phyloP scores from a whole-genome alignment of 2,888 invertebrate species.

The Leucozona laternaria region DNA sequence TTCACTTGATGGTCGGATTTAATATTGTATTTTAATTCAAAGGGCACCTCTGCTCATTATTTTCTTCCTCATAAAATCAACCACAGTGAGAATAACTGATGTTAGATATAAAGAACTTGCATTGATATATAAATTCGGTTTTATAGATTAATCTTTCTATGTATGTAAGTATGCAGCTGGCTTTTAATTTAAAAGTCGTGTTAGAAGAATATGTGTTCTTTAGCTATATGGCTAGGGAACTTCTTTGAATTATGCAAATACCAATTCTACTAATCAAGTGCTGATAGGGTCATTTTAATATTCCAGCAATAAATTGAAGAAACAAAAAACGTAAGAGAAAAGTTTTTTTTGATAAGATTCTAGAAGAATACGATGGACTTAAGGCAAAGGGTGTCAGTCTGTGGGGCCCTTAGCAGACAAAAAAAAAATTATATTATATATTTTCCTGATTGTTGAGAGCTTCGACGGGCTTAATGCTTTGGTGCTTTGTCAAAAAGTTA shows the following conservation, averaged over 20 bases:
- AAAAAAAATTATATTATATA: slow-evolving; percentile 30
- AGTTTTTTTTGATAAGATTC: neutral
- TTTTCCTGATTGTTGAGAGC: slow-evolving; percentile 10
- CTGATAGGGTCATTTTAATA: slow-evolving; percentile 46
- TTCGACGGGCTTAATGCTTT: neutral
- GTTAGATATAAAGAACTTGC: neutral
- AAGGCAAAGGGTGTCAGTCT: slow-evolving; percentile 26
- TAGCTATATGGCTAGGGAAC: neutral
- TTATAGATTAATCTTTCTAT: slow-evolving; percentile 20
- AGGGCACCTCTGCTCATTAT: slow-evolving; percentile 1
- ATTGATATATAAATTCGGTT: slow-evolving; percentile 9
- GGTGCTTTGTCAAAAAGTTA: slow-evolving; percentile 23
- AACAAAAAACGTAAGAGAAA: neutral
- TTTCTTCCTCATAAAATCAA: neutral
- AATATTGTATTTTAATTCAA: neutral
- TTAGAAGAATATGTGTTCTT: slow-evolving; percentile 7
- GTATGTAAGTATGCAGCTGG: no score
- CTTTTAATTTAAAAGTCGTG: neutral
- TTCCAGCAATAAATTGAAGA: slow-evolving; percentile 35
- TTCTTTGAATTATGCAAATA: slow-evolving; percentile 29
- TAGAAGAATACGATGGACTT: neutral
- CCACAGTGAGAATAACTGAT: slow-evolving; percentile 3
- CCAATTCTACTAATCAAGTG: slow-evolving; percentile 37
- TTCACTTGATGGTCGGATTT: neutral
- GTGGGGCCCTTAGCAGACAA: slow-evolving; percentile 16